Base-by-base conservation (phyloP, 2,113 vertebrate species). In the Tiliqua scincoides region DNA sequence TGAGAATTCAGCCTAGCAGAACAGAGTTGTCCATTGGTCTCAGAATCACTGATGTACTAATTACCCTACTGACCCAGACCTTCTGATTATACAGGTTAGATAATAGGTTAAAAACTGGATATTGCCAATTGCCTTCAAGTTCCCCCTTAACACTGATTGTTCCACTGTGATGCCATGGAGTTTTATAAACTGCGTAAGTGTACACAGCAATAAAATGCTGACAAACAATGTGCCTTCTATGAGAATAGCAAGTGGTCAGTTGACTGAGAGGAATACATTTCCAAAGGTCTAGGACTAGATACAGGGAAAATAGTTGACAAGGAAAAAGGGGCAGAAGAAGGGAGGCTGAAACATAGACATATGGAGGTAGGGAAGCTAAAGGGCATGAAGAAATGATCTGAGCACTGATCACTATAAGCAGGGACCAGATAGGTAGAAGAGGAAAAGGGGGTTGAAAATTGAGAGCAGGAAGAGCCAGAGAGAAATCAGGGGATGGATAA, bases 171-270 rank as follows among this genome's bases (percentile, higher is more conserved):
- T 65, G 30, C 65, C 83, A 84, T 76, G 61, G 59, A 76, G 75
- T 27, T 76, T 85, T 75, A 85, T 77, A 27, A 85, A 68, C 30
- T 82, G 67, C 43, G 11, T 20, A 84, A 76, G 21, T 35, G 25
- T 37, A 57, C 73, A 57, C 61, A 84, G 43, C 72, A 65, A 63
- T 20, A 84, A 23, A 67, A 84, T 84, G 72, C 76, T 76, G 62
- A 84, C 72, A 76, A 65, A 76, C 61, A 65, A 65, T 52, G 23
- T 59, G 54, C 21, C 20, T 76, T 75, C 40, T 65, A 43, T 67
- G 32, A 57, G 27, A 70, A 54, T 35, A 84, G 43, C n/a, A 25
- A 84, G 54, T 76, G 61, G 72, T 75, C 82, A 65, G 23, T 62
- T 32, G 71, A 57, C 12, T 61, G 37, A 37, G 82, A 75, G 40